phyloP scores from a whole-genome alignment of 2,113 vertebrate species.

The Craseonycteris thonglongyai region DNA sequence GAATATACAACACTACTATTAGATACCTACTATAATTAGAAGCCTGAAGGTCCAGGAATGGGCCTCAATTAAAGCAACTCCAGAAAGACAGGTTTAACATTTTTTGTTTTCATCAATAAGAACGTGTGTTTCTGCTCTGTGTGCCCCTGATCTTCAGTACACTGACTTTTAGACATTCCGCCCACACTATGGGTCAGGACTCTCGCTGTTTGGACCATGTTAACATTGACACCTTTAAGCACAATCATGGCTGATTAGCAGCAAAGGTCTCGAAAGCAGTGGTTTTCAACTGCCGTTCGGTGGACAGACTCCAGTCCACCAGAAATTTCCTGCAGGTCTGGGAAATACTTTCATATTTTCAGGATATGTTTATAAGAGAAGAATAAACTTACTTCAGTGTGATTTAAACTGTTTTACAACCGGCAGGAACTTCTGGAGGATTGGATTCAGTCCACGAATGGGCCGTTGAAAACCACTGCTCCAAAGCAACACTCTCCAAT shows the following conservation, averaged over 20 bases:
- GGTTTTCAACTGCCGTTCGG: too few species aligned
- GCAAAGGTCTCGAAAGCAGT: background rate
- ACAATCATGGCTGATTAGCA: background rate
- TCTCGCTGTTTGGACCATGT: background rate
- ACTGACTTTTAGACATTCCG: background rate
- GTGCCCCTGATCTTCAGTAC: background rate
- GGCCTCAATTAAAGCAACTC: background rate
- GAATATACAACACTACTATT: background rate
- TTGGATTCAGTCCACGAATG: too few species aligned
- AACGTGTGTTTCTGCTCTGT: background rate
- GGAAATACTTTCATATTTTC: too few species aligned
- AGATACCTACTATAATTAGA: background rate
- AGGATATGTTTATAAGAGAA: too few species aligned
- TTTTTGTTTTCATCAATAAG: background rate
- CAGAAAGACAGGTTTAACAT: constrained; percentile 1
- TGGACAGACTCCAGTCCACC: too few species aligned
- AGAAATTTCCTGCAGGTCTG: too few species aligned
- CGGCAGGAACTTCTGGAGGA: too few species aligned
- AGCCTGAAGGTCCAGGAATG: background rate
- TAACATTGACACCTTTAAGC: background rate
- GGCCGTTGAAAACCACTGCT: too few species aligned
- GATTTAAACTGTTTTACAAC: too few species aligned
- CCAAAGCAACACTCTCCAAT: background rate
- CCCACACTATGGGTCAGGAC: background rate
- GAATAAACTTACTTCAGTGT: too few species aligned